Evolutionary conservation across 2,113 vertebrate genomes (phyloP), one percentile per base, ranked within the genome.

Genomic region (Blennius ocellaris): DNA sequence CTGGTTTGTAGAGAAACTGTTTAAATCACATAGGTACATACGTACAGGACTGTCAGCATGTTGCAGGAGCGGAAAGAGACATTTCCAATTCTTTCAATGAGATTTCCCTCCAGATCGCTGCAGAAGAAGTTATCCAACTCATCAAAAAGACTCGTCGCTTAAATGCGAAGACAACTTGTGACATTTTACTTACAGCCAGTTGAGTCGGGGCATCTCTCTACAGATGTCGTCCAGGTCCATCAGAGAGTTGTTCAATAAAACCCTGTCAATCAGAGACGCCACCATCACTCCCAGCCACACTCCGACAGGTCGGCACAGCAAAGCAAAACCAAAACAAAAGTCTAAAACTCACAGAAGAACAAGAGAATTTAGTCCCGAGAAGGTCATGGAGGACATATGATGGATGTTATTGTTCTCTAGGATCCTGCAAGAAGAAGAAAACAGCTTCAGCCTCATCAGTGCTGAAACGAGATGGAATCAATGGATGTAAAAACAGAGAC

Each of bases 51-150:
- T 64, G 97, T 99, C 87, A 99, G 88, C 88, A 93, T 94, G 71
- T 55, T 94, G 91, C 97, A 99, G 57, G 96, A 97, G 65, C 80
- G 87, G 87, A 99, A 96, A 48, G 97, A 98, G 66, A 76, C 68
- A 47, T 99, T 98, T 79, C 92, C 95, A 86, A 99, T 92, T 14
- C 85, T 92, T 84, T 95, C 95, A 52, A 99, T 96, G 51, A 93
- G 92, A 87, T 99, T 99, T 73, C 95, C 96, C 92, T 99, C 97
- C 76, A 99, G 89, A 73, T 99, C 97, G 51, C 97, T 98, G 85
- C n/a, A 81, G 48, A 10, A 30, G 21, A 30, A 30, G 21, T 2
- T 30, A 30, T 30, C 14, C 61, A 11, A 38, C 11, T 62, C 1
- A 58, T 82, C 61, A 30, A 5, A 49, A 73, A 51, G 16, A 54